Percentiles rank a stretch among this genome's conserved stretches.
Conservation (phyloP, 2,113 vertebrate genomes). For the Ammospiza nelsoni region DNA sequence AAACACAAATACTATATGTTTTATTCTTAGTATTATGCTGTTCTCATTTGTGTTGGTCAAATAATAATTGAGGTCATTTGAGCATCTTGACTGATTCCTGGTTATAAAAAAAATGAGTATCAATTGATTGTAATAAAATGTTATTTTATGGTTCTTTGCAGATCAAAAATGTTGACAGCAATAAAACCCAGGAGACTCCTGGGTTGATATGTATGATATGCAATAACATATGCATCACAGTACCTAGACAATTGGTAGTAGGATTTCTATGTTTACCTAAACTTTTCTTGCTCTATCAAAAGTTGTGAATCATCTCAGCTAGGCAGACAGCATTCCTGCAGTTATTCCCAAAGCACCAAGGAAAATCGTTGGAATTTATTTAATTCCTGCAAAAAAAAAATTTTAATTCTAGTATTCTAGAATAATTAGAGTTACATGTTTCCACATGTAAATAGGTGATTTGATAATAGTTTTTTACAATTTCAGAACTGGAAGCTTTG, state of each 20-base stretch:
- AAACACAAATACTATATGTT: background rate
- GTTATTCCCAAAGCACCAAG: background rate
- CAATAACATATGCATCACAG: background rate
- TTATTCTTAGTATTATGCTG: background rate
- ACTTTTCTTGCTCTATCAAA: background rate
- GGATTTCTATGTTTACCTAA: background rate
- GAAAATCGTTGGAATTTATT: background rate
- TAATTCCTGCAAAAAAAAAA: background rate
- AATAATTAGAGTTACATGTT: background rate
- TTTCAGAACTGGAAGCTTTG: background rate
- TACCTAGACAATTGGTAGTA: background rate
- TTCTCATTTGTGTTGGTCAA: background rate
- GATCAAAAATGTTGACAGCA: background rate
- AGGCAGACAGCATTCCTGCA: background rate
- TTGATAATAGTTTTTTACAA: background rate
- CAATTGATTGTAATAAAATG: background rate
- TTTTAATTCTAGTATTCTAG: background rate
- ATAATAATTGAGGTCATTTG: background rate
- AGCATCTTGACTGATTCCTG: background rate
- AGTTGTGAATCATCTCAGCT: background rate
- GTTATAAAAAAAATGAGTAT: background rate
- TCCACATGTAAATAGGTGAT: background rate
- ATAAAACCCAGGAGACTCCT: background rate
- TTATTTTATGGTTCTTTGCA: background rate
- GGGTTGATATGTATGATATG: background rate